Conservation (phyloP, 2,797 vertebrate species). For the Rhadinocentrus ornatus region DNA sequence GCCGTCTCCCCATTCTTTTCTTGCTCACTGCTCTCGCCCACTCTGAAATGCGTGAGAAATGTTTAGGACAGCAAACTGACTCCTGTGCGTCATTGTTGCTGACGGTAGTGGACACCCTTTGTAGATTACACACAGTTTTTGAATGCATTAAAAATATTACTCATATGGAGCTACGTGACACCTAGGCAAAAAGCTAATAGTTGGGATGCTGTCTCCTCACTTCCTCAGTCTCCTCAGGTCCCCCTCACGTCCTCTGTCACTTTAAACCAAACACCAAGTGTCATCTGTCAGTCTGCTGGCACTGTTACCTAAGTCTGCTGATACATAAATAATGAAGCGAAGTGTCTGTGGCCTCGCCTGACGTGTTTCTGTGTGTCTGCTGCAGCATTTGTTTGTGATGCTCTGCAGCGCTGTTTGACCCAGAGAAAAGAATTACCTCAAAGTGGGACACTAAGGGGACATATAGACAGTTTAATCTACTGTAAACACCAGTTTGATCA, state of each 20-base stretch:
- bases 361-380: slow-evolving; percentile 23
- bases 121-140: slow-evolving; percentile 19
- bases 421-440: slow-evolving; percentile 39
- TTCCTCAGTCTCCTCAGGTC: slow-evolving; percentile 14
- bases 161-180: slow-evolving; percentile 17
- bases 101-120: slow-evolving; percentile 8
- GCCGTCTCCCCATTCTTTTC: not conserved
- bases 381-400: slow-evolving; percentile 15
- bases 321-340: slow-evolving; percentile 69
- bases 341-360: slow-evolving; percentile 36
- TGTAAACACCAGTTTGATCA: slow-evolving; percentile 28
- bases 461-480: slow-evolving; percentile 43
- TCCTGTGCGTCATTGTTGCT: slow-evolving; percentile 34
- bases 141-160: slow-evolving; percentile 32
- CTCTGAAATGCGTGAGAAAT: slow-evolving; percentile 24
- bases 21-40: slow-evolving; percentile 28
- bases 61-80: slow-evolving; percentile 32
- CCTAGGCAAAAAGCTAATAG: slow-evolving; percentile 22
- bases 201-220: slow-evolving; percentile 7
- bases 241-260: slow-evolving; percentile 18
- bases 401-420: slow-evolving; percentile 44
- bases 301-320: slow-evolving; percentile 49
- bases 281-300: slow-evolving; percentile 67
- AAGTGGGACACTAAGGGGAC: slow-evolving; percentile 30
- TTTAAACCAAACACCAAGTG: slow-evolving; percentile 70